These are phyloP conservation scores for Calosoma granatense DNA, from an alignment of 1,140 invertebrate genomes.

Conservation along the genomic window DNA sequence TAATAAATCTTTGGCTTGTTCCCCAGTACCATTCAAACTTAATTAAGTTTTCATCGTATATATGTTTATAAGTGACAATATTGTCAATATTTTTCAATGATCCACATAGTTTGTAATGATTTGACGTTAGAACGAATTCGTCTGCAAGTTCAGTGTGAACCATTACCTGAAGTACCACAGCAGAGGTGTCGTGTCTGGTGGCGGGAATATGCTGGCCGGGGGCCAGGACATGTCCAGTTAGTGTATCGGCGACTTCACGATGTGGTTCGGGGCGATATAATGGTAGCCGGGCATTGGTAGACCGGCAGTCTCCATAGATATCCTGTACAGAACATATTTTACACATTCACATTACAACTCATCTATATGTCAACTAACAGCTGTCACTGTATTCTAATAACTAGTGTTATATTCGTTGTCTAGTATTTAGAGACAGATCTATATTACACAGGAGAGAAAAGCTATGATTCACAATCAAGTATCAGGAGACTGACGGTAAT, in stretches of 20 bases:
- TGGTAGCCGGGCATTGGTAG: constrained; percentile 81
- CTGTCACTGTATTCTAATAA: too few species aligned
- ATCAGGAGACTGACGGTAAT: too few species aligned
- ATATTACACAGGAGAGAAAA: too few species aligned
- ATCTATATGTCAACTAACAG: background rate
- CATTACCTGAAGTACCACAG: constrained; percentile 30
- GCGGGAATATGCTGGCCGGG: constrained; percentile 22
- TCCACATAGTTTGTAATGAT: constrained; percentile 14
- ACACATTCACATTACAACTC: constrained; percentile 19
- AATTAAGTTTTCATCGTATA: constrained; percentile 13
- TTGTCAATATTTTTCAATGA: constrained; percentile 16
- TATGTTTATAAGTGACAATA: constrained; percentile 11
- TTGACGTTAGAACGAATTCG: constrained; percentile 26
- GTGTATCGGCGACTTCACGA: constrained; percentile 82
- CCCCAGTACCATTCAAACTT: constrained; percentile 36
- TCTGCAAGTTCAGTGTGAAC: constrained; percentile 20
- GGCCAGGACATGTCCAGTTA: constrained; percentile 30
- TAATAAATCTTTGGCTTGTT: constrained; percentile 56
- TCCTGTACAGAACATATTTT: constrained; percentile 61
- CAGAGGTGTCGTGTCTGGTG: constrained; percentile 21
- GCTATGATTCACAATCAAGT: too few species aligned
- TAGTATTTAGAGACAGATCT: too few species aligned
- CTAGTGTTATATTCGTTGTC: too few species aligned
- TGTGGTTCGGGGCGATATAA: constrained; percentile 84
- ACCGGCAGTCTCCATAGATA: constrained; percentile 85